Base-by-base conservation (phyloP, 2,113 vertebrate genomes). In the Pterophyllum scalare region DNA sequence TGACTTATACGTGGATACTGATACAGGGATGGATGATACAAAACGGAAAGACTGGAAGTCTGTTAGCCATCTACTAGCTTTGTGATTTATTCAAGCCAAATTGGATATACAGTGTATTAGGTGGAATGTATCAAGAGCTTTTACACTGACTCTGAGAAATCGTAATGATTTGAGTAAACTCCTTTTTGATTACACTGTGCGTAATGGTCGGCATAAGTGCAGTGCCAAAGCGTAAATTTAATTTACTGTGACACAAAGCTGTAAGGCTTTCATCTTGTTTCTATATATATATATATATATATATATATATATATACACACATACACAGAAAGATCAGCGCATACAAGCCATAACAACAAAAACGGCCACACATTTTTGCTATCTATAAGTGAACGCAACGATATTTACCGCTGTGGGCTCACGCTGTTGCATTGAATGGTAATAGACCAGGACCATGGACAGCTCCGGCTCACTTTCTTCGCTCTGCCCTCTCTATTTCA, bases 381-480 rank as follows among this genome's bases (percentile, higher is more conserved):
- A 79, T 56, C 20, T 19, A 59, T 20, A 62, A 77, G 49, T 15
- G 3, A 62, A 19, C 1, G 2, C 20, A 49, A n/a, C n/a, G 5
- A 61, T 28, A 35, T 20, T 17, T 38, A 61, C n/a, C 11, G 5
- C 7, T 62, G 67, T 75, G 59, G 6, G 24, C 11, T 20, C n/a
- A 2, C 20, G 24, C 1, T 20, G 49, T 6, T 79, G 43, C 1
- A 35, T 59, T 43, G 52, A 35, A 2, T 26, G 7, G 3, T 12
- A 4, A 17, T 0, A 7, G 60, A 20, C 33, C 40, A 70, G 74
- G 52, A 82, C 67, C 75, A 17, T 22, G 79, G 83, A 86, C 77
- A 92, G 80, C 89, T 85, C 80, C 74, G 2, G 38, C 87, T 89
- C 82, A 89, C 80, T 62, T 75, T 64, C 40, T 10, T 33, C 19